Base-by-base conservation (phyloP, 2,113 vertebrate genomes). In the Sphaerodactylus townsendi region DNA sequence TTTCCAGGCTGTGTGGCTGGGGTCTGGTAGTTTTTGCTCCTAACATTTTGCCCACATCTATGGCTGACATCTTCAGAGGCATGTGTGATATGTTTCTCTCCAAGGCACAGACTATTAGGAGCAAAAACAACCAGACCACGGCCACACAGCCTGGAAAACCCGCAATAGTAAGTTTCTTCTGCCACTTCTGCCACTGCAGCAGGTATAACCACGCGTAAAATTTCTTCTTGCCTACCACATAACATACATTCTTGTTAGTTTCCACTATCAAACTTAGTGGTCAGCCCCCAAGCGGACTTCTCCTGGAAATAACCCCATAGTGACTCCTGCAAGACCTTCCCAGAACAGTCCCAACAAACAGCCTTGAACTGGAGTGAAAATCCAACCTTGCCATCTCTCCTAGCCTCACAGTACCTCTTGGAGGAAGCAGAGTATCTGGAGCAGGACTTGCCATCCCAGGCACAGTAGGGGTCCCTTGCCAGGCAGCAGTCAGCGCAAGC, bases 401-500 rank as follows among this genome's bases (percentile, higher is more conserved):
- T 17, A 37, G 66, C 10, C 37, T 23, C 25, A 48, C 10, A 23
- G 39, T 81, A 99, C 99, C 99, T 98, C 94, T 99, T 99, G 89
- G 98, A 98, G 25, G 98, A 99, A 1, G 97, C 96, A 0, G 98
- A 99, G 93, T 99, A 99, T 88, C 98, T 97, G 77, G 98, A 98
- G 93, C 99, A 99, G 92, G 98, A 97, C 65, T 98, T 99, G 85
- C 99, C 99, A 0, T 99, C 99, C 99, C 98, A 99, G 93, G 99
- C 99, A 0, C 99, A 99, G 95, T 99, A 99, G 0, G 99, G 99
- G 81, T 99, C 98, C 68, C 99, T 94, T 62, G 98, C 98, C 14
- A 99, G 96, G 92, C 98, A 99, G 96, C 99, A 99, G 95, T 99
- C 99, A 0, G 99, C 98, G 4, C 99, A 99, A 56, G 96, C 99